Conservation (phyloP, 2,888 invertebrate genomes). For the Hybos culiciformis region DNA sequence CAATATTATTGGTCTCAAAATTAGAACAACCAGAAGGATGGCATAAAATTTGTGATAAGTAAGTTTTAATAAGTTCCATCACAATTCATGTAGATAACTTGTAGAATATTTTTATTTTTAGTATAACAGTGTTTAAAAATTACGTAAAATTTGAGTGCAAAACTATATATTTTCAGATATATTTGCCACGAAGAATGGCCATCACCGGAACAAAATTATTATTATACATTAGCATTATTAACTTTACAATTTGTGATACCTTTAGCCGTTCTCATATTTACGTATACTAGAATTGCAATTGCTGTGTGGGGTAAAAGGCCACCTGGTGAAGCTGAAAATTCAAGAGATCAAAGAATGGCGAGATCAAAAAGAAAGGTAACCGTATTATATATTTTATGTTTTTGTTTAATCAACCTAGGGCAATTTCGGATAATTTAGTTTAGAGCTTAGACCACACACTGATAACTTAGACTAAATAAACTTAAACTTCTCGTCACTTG, state of each 20-base stretch:
- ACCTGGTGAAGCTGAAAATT: slow-evolving; percentile 77
- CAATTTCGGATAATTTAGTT: no score
- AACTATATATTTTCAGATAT: slow-evolving; percentile 47
- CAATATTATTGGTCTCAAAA: slow-evolving; percentile 63
- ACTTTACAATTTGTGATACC: slow-evolving; percentile 76
- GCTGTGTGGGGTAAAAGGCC: slow-evolving; percentile 78
- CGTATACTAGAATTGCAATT: slow-evolving; percentile 72
- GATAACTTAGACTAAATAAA: no score
- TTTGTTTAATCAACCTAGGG: no score
- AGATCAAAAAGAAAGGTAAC: slow-evolving; percentile 78
- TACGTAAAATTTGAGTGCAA: background rate
- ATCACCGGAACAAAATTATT: slow-evolving; percentile 45
- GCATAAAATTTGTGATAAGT: slow-evolving; percentile 52
- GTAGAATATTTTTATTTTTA: no score
- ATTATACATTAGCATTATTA: slow-evolving; percentile 65
- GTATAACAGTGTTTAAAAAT: no score
- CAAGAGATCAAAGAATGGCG: slow-evolving; percentile 68
- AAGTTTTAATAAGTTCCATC: slow-evolving; percentile 30
- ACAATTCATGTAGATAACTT: no score
- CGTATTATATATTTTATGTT: no score
- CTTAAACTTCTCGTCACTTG: no score
- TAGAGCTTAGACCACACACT: no score
- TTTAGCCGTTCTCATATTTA: slow-evolving; percentile 62
- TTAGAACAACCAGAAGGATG: slow-evolving; percentile 47
- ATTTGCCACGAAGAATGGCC: slow-evolving; percentile 63